Percentiles rank a stretch among this genome's conserved stretches.
Conservation (phyloP, 2,113 vertebrate species). For the Pteropus alecto region DNA sequence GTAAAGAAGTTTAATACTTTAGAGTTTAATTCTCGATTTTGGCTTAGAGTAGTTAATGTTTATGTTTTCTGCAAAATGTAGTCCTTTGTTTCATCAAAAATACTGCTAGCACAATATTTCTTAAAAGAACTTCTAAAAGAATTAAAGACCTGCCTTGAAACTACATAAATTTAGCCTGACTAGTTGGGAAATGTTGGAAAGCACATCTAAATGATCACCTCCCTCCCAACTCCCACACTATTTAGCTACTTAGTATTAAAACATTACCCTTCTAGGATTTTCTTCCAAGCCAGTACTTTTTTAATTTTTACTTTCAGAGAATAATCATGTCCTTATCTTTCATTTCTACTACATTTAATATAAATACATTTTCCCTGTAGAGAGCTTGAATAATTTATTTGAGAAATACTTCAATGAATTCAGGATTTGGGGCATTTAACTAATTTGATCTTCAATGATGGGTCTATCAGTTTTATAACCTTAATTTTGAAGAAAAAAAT, state of each 20-base stretch:
- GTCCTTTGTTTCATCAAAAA: background rate
- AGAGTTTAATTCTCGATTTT: background rate
- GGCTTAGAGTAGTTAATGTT: background rate
- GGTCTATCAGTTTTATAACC: background rate
- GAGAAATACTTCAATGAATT: background rate
- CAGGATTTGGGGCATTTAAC: background rate
- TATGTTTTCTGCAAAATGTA: background rate
- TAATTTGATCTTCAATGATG: background rate
- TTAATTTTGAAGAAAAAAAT: background rate
- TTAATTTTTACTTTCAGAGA: background rate
- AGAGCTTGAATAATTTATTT: background rate
- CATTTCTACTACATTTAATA: background rate
- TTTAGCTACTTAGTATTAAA: background rate
- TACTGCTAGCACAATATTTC: background rate
- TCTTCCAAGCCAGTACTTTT: background rate
- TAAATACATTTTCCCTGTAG: background rate
- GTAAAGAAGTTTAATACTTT: background rate
- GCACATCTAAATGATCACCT: background rate
- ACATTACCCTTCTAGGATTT: background rate
- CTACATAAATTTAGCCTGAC: accelerated
- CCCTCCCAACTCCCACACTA: accelerated
- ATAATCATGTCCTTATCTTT: background rate
- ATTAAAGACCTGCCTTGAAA: background rate
- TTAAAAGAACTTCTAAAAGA: background rate
- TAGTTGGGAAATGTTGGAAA: background rate